Conservation (phyloP, 2,113 vertebrate genomes). For the Balaeniceps rex region DNA sequence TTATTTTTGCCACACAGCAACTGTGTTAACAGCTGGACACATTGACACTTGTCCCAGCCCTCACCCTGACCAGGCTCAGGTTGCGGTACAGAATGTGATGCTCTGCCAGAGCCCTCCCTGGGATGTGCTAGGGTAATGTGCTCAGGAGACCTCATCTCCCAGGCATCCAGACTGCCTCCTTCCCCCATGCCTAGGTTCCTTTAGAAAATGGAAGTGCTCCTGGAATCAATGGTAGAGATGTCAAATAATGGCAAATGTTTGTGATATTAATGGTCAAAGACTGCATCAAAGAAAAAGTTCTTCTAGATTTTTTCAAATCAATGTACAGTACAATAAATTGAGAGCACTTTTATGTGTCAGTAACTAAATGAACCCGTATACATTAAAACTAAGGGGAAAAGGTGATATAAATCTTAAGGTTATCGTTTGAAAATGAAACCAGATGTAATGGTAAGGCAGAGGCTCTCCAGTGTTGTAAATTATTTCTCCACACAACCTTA, state of each 20-base stretch:
- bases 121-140: background rate
- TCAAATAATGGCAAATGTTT: background rate
- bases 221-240: background rate
- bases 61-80: background rate
- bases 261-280: background rate
- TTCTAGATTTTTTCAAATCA: background rate
- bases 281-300: background rate
- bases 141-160: background rate
- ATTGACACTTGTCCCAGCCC: background rate
- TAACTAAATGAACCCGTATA: background rate
- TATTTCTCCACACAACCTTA: background rate
- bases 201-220: background rate
- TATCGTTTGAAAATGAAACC: background rate
- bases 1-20: background rate
- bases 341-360: background rate
- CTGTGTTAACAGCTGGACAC: background rate
- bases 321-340: background rate
- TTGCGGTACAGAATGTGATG: background rate
- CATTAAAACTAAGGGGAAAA: background rate
- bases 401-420: background rate
- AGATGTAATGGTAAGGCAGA: background rate
- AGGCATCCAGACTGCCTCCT: background rate
- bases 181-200: background rate
- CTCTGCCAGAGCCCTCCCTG: background rate
- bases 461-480: background rate